A percentile compares a stretch with the other conserved stretches of the same genome.
phyloP scores from a whole-genome alignment of 2,113 vertebrate genomes.

The Aspiorhynchus laticeps region DNA sequence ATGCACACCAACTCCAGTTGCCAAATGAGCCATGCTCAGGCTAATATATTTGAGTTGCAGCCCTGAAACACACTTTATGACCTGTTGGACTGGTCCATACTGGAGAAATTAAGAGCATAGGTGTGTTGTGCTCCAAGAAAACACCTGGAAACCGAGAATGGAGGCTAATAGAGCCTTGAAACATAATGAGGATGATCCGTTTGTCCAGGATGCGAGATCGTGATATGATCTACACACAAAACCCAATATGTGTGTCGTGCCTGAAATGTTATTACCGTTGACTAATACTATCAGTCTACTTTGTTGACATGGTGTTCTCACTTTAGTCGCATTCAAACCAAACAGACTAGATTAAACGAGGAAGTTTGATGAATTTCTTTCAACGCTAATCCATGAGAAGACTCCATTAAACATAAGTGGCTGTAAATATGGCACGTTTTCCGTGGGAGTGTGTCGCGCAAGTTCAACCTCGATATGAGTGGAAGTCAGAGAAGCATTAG shows the following conservation, averaged over 20 bases:
- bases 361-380: not conserved
- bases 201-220: conserved; percentile 21
- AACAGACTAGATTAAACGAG: conserved; percentile 1
- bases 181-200: conserved; percentile 1
- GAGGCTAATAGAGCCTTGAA: not conserved
- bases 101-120: conserved; percentile 15
- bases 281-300: not conserved
- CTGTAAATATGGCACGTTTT: not conserved
- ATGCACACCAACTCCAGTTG: conserved; percentile 56
- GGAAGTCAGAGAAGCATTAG: not conserved
- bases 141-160: not conserved
- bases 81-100: conserved; percentile 50
- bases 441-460: not conserved
- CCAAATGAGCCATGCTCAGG: conserved; percentile 69
- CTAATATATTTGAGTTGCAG: conserved; percentile 69
- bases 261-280: conserved; percentile 9
- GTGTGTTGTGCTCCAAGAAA: not conserved
- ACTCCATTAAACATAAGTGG: not conserved
- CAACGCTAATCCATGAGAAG: not conserved
- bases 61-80: conserved; percentile 63
- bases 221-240: conserved; percentile 32
- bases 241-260: conserved; percentile 9
- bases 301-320: not conserved
- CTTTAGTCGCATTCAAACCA: not conserved
- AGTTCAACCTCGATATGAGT: not conserved